Evolutionary conservation across 2,888 invertebrate genomes (phyloP).

Genomic region (Drosophila affinis): DNA sequence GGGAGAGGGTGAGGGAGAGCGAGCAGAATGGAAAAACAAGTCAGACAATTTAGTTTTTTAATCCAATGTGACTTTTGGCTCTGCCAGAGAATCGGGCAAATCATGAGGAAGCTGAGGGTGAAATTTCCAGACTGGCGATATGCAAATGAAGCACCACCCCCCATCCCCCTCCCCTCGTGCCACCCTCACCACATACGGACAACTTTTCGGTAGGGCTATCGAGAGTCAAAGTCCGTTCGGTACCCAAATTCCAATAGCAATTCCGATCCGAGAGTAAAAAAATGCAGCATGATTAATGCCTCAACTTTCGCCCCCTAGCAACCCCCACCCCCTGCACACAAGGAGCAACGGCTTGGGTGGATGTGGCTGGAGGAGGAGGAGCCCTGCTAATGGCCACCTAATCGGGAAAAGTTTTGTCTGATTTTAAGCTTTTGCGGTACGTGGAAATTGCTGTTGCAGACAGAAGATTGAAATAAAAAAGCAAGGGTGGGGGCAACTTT

Average conservation of each 20-base stretch:
- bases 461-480: slow-evolving; percentile 60
- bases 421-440: slow-evolving; percentile 66
- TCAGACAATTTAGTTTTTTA: slow-evolving; percentile 61
- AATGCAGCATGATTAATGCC: slow-evolving; percentile 48
- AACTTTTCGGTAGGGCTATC: slow-evolving; percentile 41
- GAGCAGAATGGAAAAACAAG: slow-evolving; percentile 53
- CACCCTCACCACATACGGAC: background rate
- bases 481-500: slow-evolving; percentile 60
- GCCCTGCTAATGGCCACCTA: slow-evolving; percentile 48
- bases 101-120: slow-evolving; percentile 22
- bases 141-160: slow-evolving; percentile 66
- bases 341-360: slow-evolving; percentile 1
- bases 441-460: slow-evolving; percentile 46
- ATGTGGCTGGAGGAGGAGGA: background rate
- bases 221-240: slow-evolving; percentile 40
- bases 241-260: slow-evolving; percentile 32
- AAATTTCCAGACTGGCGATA: slow-evolving; percentile 60
- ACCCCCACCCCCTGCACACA: background rate
- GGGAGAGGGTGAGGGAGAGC: background rate
- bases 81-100: slow-evolving; percentile 6
- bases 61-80: slow-evolving; percentile 72
- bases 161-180: background rate
- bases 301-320: slow-evolving; percentile 21
- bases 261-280: slow-evolving; percentile 14
- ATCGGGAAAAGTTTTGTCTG: slow-evolving; percentile 60